Conservation (phyloP, 2,797 vertebrate genomes). For the Sus cebifrons region DNA sequence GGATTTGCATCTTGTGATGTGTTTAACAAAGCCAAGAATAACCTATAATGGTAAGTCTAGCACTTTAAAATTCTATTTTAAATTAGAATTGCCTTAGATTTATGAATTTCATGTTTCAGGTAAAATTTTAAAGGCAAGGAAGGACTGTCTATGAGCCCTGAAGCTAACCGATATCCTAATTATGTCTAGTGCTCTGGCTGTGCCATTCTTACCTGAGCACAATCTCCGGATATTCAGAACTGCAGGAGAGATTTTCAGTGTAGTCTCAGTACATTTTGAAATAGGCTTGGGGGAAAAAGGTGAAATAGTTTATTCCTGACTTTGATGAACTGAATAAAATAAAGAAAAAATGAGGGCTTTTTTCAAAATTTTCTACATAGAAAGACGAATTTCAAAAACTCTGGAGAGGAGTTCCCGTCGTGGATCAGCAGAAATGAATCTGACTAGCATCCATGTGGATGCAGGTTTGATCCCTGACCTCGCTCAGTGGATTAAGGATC, state of each 20-base stretch:
- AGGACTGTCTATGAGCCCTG: background rate
- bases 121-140: conserved; percentile 54
- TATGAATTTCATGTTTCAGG: conserved; percentile 55
- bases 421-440: too few species aligned
- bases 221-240: background rate
- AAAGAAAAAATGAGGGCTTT: background rate
- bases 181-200: background rate
- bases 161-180: background rate
- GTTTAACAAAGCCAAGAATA: conserved; percentile 98
- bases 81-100: conserved; percentile 57
- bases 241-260: background rate
- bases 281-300: background rate
- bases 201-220: background rate
- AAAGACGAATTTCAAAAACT: conserved; percentile 34
- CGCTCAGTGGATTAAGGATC: too few species aligned
- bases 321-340: conserved; percentile 45
- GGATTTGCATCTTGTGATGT: conserved; percentile 98
- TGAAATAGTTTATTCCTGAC: background rate
- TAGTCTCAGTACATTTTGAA: conserved; percentile 12
- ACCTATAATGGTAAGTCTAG: conserved; percentile 96
- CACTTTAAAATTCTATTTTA: conserved; percentile 70
- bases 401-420: background rate
- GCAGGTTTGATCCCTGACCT: too few species aligned
- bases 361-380: background rate
- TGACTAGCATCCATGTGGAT: too few species aligned